Evolutionary conservation across 2,888 invertebrate species (phyloP).

Genomic region (Myopa testacea): DNA sequence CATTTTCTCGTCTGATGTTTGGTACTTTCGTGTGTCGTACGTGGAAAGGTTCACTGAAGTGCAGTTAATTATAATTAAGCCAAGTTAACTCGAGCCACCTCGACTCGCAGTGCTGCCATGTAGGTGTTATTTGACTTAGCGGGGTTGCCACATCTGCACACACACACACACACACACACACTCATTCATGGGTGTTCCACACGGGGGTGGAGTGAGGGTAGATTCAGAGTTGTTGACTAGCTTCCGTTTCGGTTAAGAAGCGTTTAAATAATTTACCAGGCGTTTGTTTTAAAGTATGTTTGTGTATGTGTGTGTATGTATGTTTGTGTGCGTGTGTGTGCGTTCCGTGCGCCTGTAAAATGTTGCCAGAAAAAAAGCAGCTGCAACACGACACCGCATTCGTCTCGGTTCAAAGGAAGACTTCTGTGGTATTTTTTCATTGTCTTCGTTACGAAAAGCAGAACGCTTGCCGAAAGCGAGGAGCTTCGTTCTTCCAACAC

Average conservation of each 20-base stretch:
- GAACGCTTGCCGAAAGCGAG: no score
- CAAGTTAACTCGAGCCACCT: conserved; percentile 62
- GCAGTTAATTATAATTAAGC: conserved; percentile 67
- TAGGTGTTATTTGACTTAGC: not conserved
- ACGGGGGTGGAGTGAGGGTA: conserved; percentile 40
- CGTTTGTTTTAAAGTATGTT: not conserved
- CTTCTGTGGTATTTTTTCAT: conserved; percentile 22
- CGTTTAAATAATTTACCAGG: conserved; percentile 51
- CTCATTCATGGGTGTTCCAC: not conserved
- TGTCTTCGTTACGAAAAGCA: not conserved
- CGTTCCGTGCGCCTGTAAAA: conserved; percentile 1
- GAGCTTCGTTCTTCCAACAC: no score
- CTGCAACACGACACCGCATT: conserved; percentile 34
- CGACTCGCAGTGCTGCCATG: conserved; percentile 43
- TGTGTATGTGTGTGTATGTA: not conserved
- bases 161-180: not conserved
- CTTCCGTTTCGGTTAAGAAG: conserved; percentile 49
- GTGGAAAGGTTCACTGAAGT: conserved; percentile 51
- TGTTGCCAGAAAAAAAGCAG: conserved; percentile 15
- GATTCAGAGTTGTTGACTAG: conserved; percentile 52
- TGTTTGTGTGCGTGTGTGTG: not conserved
- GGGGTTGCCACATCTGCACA: conserved; percentile 17
- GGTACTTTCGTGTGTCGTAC: not conserved
- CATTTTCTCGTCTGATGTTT: conserved; percentile 4
- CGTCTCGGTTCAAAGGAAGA: conserved; percentile 3